phyloP scores from a whole-genome alignment of 2,888 invertebrate genomes.

The Thymelicus acteon region DNA sequence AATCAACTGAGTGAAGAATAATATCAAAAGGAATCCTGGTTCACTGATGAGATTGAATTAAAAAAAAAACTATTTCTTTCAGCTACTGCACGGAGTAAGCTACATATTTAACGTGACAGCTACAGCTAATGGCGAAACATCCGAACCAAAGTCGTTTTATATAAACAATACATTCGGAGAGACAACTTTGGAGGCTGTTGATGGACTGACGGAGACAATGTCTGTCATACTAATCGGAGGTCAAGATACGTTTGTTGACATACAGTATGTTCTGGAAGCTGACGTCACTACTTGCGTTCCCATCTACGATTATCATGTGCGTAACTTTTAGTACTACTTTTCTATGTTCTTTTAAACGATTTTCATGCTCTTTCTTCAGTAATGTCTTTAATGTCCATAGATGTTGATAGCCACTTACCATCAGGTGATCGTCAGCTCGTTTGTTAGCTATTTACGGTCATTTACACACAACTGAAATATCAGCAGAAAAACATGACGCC shows the following conservation, averaged over 20 bases:
- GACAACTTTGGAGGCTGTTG: slow-evolving; percentile 52
- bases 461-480: no score
- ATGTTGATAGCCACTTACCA: no score
- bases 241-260: slow-evolving; percentile 55
- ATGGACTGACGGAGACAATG: slow-evolving; percentile 58
- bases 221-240: slow-evolving; percentile 62
- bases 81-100: slow-evolving; percentile 62
- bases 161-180: slow-evolving; percentile 62
- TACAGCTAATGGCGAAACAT: slow-evolving; percentile 40
- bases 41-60: no score
- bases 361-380: no score
- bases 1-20: no score
- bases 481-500: no score
- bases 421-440: no score
- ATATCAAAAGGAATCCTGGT: no score
- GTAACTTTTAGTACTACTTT: slow-evolving; percentile 39
- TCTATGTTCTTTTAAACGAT: no score
- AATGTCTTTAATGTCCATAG: no score
- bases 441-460: no score
- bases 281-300: slow-evolving; percentile 61
- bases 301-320: slow-evolving; percentile 67
- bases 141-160: slow-evolving; percentile 52
- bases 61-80: slow-evolving; percentile 39
- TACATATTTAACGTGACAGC: slow-evolving; percentile 63
- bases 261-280: slow-evolving; percentile 57